Base-by-base conservation (phyloP, 2,888 invertebrate genomes). In the Lasioglossum villosulum region DNA sequence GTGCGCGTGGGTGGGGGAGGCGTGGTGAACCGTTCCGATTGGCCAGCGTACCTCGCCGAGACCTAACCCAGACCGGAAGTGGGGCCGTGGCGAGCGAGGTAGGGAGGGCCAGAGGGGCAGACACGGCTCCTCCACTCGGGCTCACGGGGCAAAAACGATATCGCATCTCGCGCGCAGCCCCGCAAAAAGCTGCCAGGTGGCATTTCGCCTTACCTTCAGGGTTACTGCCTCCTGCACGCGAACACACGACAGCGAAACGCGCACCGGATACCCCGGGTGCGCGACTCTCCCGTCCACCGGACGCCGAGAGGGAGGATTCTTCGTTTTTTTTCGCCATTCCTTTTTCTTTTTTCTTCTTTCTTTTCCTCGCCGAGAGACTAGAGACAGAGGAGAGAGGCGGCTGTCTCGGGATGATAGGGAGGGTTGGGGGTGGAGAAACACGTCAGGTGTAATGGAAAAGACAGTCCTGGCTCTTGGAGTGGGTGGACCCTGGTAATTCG, bases 1-100 rank as follows among this genome's bases (percentile, higher is more conserved):
- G 95, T 94, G 94, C 94, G 95, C 94, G 95, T 95, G 94, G 95
- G 95, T 95, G 95, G 93, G 92, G 91, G 92, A 91, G 94, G 95
- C 94, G 94, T 93, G 94, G 94, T 90, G 84, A 84, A 82, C 80
- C 86, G 86, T 84, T 86, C 83, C 92, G 90, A 94, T 94, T 94
- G 94, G 95, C 74, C 76, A 72, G 66, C 74, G 86, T 71, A 68
- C 34, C 66, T 68, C 34, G 71, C 30, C 52, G 30, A 30, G 78
- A 71, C 82, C 88, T 84, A 84, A 83, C 87, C 86, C 86, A 82
- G 80, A 92, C 92, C 93, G 93, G 93, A 93, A 93, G 93, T 93
- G 92, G 92, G 91, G 93, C 89, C 84, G 52, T 70, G 72, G 39
- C 75, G 37, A 71, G 68, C 56, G 39, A 42, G 80, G 81, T 74